Base-by-base conservation (phyloP, 2,888 invertebrate species). In the Aleiodes alternator region DNA sequence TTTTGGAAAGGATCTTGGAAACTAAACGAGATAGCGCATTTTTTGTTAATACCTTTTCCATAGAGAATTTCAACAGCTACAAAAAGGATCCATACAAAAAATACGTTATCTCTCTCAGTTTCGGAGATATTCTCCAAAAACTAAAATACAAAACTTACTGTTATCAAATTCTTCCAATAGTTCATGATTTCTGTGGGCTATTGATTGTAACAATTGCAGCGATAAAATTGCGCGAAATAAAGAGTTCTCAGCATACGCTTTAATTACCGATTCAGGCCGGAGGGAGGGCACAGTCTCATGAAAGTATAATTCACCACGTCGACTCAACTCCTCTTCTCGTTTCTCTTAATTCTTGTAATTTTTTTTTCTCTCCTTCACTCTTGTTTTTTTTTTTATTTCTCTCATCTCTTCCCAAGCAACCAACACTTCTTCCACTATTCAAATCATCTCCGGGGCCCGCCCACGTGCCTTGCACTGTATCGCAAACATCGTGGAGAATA, bases 241-340 rank as follows among this genome's bases (percentile, higher is more conserved):
- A 68, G 51, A 68, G 68, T 68, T 51, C 16, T 14, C 50, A 50
- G 68, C 80, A 81, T 81, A 82, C 82, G 82, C 80, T 85, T 85
- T 85, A 85, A 85, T 85, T 85, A 84, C 82, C 14, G 82, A 84
- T 85, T 84, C 81, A 82, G 77, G 82, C 84, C 82, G 80, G 79
- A 82, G 84, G 82, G 81, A 78, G 79, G 61, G 72, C 73, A 76
- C 78, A 76, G 78, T 38, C 81, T 84, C 84, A 85, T 85, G 85
- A 83, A 85, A 85, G 85, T 85, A 84, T 84, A 85, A 84, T 85
- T 83, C 79, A 73, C 78, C 77, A 29, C 79, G 61, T 69, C 80
- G 69, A 76, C 31, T 70, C 23, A 34, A 61, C 34, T 69, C 57
- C n/a, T 69, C 66, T 56, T 57, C 70, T 43, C 43, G 50, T 71